Evolutionary conservation across 2,797 vertebrate species (phyloP), one percentile per base, ranked within the genome.

Genomic region (Phylloscopus collybita): DNA sequence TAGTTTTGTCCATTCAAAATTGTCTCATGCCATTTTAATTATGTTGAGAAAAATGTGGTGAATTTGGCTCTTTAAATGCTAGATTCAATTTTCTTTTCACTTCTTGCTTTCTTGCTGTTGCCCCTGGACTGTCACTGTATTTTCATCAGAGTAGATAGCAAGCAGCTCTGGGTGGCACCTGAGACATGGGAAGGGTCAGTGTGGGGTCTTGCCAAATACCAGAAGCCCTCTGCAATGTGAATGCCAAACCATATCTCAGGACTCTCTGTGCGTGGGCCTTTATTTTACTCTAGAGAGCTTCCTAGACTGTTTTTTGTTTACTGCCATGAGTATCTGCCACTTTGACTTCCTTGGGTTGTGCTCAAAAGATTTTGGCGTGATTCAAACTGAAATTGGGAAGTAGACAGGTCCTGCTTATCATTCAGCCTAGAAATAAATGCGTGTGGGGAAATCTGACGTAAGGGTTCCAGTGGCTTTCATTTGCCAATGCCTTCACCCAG

Each of bases 391-490:
- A 87, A 65, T 7, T 89, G 67, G 60, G 71, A 91, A 64, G 64
- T 7, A 85, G 67, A 76, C 60, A 66, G 36, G 65, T 66, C 71
- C 73, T 88, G 23, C 42, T 86, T 66, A 81, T 26, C 36, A 18
- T 69, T 92, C 57, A 91, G 61, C 42, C 74, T 85, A 80, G 84
- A 87, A 93, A 89, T 66, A 82, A 92, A 93, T 62, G 32, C 25
- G 34, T 0, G 0, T 29, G 34, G 26, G 38, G 36, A 91, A 70
- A 64, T 45, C 49, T 60, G 44, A 78, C 2, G 0, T 61, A 54
- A 50, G 15, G 47, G 29, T 72, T 91, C 62, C 34, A 75, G 20
- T 42, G 32, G 32, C 13, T 84, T 92, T 84, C 47, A n/a, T 90
- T 83, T 78, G 49, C 60, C 73, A 67, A 44, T 73, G 34, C 12